Evolutionary conservation across 2,797 vertebrate species (phyloP), one percentile per base, ranked within the genome.

Genomic region (Poecilia picta): DNA sequence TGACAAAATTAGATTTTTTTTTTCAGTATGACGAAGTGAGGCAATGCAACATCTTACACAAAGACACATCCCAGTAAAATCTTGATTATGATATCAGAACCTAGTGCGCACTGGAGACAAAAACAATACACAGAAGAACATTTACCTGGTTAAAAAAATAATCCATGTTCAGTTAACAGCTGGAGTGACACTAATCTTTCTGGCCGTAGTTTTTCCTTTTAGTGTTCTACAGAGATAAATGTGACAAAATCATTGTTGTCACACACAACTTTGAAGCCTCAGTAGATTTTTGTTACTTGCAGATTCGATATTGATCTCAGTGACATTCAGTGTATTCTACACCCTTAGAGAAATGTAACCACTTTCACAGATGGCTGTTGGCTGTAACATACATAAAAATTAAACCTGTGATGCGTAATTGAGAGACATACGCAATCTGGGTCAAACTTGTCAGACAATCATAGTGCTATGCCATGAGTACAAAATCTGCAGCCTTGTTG

Each of bases 381-480:
- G 45, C 25, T 75, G 18, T 28, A 25, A 47, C 55, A 74, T 47
- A 81, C 49, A 62, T 51, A 2, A 12, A 55, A 53, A 6, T 23
- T 36, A 75, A 11, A 6, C 13, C 62, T 78, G 6, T 43, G 41
- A 71, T 83, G 46, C 73, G 5, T 78, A 31, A 2, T 13, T 51
- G 7, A 28, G 33, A 74, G 31, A 83, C 18, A 41, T 18, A 74
- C 80, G 12, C 79, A 78, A 85, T 91, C 59, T 88, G 68, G 87
- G 85, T 86, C 79, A 90, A 86, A 77, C 72, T 83, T 72, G 82
- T 79, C 81, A 83, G 79, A 81, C 79, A 87, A 79, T 25, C 18
- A 3, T 47, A 73, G 41, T 2, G 55, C 43, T 64, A 36, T 36
- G 16, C 62, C 15, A 36, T 4, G 7, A 16, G 28, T 16, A 15